Evolutionary conservation across 2,797 vertebrate genomes (phyloP).

Genomic region (Vultur gryphus): DNA sequence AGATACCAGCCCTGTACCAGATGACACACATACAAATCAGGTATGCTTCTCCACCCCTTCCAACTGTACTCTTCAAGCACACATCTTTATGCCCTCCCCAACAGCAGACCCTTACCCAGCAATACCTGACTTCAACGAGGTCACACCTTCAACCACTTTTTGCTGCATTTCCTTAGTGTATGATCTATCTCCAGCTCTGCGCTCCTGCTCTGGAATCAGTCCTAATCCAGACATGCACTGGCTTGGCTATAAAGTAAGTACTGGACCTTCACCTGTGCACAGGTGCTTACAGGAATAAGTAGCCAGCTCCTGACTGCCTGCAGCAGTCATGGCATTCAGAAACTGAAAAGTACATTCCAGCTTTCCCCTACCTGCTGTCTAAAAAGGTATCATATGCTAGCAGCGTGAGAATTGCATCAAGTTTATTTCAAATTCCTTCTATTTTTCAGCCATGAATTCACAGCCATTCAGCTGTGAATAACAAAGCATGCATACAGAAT

Average conservation of each 20-base stretch:
- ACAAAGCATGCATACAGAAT: not conserved
- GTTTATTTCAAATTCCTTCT: not conserved
- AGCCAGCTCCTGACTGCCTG: not conserved
- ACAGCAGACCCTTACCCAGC: not conserved
- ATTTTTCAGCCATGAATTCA: not conserved
- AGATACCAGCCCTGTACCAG: not conserved
- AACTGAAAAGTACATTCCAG: not conserved
- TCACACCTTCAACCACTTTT: not conserved
- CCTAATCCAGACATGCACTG: not conserved
- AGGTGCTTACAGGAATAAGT: not conserved
- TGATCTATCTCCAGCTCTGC: not conserved
- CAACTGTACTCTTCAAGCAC: not conserved
- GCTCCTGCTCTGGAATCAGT: not conserved
- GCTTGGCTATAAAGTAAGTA: not conserved
- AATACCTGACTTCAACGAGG: not conserved
- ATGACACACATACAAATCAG: rapidly evolving
- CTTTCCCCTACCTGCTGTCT: not conserved
- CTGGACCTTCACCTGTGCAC: not conserved
- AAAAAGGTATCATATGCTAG: not conserved
- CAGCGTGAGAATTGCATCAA: not conserved
- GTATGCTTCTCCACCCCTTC: not conserved
- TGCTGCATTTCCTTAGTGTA: not conserved
- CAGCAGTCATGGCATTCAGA: not conserved
- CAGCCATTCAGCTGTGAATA: not conserved
- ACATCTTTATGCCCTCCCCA: not conserved